These are phyloP conservation scores for Aphodius granarius DNA, from an alignment of 2,888 invertebrate genomes.

Conservation along the genomic window DNA sequence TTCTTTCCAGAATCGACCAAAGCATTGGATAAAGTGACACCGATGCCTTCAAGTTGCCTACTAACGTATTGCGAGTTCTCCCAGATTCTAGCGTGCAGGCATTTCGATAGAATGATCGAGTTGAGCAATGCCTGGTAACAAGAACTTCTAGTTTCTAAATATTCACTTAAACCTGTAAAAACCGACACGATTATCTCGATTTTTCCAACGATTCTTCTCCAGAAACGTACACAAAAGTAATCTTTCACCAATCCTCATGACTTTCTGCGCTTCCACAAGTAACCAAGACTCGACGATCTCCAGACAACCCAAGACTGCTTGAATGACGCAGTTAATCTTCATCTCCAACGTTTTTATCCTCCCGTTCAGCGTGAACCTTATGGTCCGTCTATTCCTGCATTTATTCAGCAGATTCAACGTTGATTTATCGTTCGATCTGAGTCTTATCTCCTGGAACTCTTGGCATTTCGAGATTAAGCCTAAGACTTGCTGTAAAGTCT, in stretches of 20 bases:
- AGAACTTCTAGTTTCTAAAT: conserved; percentile 54
- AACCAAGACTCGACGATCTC: conserved; percentile 69
- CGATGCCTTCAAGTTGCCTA: conserved; percentile 73
- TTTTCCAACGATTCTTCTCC: too few relatives aligned
- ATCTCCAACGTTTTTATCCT: conserved; percentile 70
- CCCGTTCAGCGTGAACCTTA: conserved; percentile 71
- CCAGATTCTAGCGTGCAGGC: conserved; percentile 71
- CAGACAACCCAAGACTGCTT: conserved; percentile 72
- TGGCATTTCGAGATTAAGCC: conserved; percentile 62
- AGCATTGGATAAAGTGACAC: conserved; percentile 63
- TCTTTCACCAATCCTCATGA: conserved; percentile 68
- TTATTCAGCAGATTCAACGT: conserved; percentile 70
- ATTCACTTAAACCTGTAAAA: conserved; percentile 61
- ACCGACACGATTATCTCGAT: too few relatives aligned
- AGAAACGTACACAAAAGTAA: conserved; percentile 66
- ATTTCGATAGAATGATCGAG: conserved; percentile 66
- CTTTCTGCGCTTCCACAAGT: conserved; percentile 68
- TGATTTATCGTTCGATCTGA: conserved; percentile 70
- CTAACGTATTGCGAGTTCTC: conserved; percentile 71
- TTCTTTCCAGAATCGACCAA: conserved; percentile 69
- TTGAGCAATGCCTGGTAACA: conserved; percentile 61
- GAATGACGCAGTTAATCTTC: conserved; percentile 79
- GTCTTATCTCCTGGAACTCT: conserved; percentile 69
- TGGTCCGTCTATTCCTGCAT: conserved; percentile 59
- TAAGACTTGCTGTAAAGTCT: conserved; percentile 60